phyloP scores from a whole-genome alignment of 37 sponge, comb jelly and placozoan species.

The Amphimedon queenslandica region DNA sequence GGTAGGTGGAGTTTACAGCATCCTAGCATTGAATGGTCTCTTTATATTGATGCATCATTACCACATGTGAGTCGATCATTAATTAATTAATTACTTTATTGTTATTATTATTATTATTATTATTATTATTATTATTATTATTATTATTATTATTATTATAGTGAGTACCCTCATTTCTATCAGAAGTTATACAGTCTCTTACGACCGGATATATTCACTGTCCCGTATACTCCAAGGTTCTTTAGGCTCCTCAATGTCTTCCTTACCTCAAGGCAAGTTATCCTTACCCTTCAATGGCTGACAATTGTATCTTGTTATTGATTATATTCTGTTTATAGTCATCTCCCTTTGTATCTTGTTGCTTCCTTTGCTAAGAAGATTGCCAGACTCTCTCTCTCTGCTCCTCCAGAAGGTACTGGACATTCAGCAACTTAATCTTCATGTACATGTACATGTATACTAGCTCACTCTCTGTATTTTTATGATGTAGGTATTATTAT shows the following conservation, averaged over 20 bases:
- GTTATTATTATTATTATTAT: not conserved
- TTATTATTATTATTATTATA: constrained; percentile 3
- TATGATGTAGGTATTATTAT: not conserved
- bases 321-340: constrained; percentile 31
- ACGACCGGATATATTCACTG: constrained; percentile 59
- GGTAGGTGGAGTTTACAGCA: constrained; percentile 79
- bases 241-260: constrained; percentile 83
- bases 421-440: not conserved
- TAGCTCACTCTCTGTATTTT: not conserved
- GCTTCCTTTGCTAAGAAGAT: constrained; percentile 94
- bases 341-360: constrained; percentile 90
- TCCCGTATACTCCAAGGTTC: constrained; percentile 75
- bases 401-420: constrained; percentile 83
- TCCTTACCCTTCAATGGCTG: constrained; percentile 1
- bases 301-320: not conserved
- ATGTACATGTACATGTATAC: no score
- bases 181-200: constrained; percentile 76
- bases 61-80: constrained; percentile 72
- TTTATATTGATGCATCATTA: constrained; percentile 89
- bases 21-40: constrained; percentile 95
- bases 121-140: not conserved
- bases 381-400: constrained; percentile 68
- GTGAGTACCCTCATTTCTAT: constrained; percentile 96
- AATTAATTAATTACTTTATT: not conserved
- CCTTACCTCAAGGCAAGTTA: constrained; percentile 71